These are phyloP conservation scores for Rhea pennata DNA, from an alignment of 2,113 vertebrate genomes.

Conservation along the genomic window DNA sequence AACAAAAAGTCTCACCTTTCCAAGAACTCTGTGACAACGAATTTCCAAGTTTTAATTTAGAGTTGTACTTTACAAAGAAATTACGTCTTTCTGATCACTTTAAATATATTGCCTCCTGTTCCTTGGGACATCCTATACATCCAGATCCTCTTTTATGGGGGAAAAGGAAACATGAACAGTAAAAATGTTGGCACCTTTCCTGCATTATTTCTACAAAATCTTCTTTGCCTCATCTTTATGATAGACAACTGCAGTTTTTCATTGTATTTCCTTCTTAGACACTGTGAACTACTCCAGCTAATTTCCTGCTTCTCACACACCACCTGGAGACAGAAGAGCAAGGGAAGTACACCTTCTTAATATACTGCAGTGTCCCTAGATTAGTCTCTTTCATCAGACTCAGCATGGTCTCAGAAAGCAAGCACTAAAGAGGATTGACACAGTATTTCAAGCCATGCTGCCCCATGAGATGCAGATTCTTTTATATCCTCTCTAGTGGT, in stretches of 20 bases:
- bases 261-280: not conserved
- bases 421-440: not conserved
- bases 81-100: not conserved
- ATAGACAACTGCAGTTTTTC: not conserved
- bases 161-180: not conserved
- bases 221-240: not conserved
- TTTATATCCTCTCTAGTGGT: not conserved
- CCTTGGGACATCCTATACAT: rapidly evolving
- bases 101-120: not conserved
- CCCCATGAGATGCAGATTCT: not conserved
- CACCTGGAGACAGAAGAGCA: not conserved
- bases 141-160: not conserved
- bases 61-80: not conserved
- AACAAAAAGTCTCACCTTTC: not conserved
- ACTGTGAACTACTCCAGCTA: not conserved
- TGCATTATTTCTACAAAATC: not conserved
- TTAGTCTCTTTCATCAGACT: not conserved
- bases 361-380: not conserved
- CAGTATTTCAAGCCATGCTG: not conserved
- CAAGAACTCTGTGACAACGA: not conserved
- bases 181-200: not conserved
- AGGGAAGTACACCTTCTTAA: not conserved
- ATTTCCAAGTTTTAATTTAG: not conserved
- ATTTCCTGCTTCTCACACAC: not conserved
- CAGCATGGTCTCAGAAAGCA: not conserved